Percentiles rank a stretch among this genome's conserved stretches.
These are phyloP conservation scores for Nowickia ferox DNA, from an alignment of 2,888 invertebrate species.

Conservation along the genomic window DNA sequence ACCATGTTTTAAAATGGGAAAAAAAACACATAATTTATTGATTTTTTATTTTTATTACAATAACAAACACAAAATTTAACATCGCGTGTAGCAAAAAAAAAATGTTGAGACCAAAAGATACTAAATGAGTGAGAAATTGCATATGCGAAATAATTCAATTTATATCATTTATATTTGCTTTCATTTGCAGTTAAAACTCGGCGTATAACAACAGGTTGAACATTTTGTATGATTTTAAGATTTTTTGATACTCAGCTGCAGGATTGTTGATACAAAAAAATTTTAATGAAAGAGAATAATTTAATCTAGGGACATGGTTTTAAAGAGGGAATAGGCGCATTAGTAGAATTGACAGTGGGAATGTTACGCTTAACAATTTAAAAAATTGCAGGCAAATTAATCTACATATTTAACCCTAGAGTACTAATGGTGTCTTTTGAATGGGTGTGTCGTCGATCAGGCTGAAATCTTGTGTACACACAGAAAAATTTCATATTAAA, in stretches of 20 bases:
- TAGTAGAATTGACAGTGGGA: too few species aligned
- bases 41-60: conserved; percentile 30
- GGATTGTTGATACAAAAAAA: not conserved
- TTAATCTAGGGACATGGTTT: not conserved
- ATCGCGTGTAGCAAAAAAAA: not conserved
- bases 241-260: not conserved
- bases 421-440: too few species aligned
- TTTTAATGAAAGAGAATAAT: too few species aligned
- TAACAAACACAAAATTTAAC: conserved; percentile 7
- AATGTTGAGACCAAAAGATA: not conserved
- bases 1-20: conserved; percentile 16
- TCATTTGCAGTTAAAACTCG: not conserved
- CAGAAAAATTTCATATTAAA: too few species aligned
- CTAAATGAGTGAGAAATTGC: not conserved
- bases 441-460: too few species aligned
- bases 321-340: too few species aligned
- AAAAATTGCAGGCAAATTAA: too few species aligned
- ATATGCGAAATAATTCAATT: not conserved
- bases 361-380: too few species aligned
- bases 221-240: not conserved
- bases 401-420: too few species aligned
- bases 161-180: not conserved
- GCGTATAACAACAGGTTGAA: conserved; percentile 3
- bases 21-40: conserved; percentile 35
- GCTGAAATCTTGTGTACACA: too few species aligned